Evolutionary conservation across 2,113 vertebrate genomes (phyloP).

Genomic region (Casuarius casuarius): DNA sequence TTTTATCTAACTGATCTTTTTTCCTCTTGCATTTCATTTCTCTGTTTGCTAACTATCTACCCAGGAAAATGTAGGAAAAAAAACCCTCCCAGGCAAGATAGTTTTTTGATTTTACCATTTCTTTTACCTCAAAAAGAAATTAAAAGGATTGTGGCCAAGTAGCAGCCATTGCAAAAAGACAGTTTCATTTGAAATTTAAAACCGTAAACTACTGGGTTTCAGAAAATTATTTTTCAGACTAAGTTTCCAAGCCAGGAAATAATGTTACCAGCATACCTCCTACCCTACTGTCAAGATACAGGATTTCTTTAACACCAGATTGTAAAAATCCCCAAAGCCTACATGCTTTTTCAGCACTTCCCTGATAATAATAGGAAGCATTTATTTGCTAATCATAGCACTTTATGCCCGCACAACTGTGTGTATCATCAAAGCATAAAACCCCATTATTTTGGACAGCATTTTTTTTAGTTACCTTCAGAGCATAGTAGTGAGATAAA

Average conservation of each 20-base stretch:
- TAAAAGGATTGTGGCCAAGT: background rate
- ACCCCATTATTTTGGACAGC: background rate
- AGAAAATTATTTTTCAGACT: background rate
- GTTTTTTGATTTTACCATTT: background rate
- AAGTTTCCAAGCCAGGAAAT: background rate
- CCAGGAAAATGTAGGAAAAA: background rate
- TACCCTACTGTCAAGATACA: background rate
- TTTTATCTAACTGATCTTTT: background rate
- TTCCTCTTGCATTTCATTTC: background rate
- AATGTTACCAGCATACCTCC: background rate
- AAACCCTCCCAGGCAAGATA: background rate
- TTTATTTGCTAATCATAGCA: slow-evolving; percentile 25
- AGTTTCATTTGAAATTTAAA: background rate
- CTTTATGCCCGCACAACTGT: slow-evolving; percentile 12
- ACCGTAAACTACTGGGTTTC: background rate
- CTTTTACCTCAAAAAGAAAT: background rate
- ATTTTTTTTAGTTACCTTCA: background rate
- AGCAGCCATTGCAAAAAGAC: background rate
- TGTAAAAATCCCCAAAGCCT: slow-evolving; percentile 39
- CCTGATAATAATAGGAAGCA: slow-evolving; percentile 29
- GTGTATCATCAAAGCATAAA: slow-evolving; percentile 33
- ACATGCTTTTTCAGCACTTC: slow-evolving; percentile 23
- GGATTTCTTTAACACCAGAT: slow-evolving; percentile 4
- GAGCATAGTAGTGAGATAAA: background rate
- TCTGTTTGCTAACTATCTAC: background rate